Conservation (phyloP, 2,113 vertebrate species). For the Cinclus mexicanus region DNA sequence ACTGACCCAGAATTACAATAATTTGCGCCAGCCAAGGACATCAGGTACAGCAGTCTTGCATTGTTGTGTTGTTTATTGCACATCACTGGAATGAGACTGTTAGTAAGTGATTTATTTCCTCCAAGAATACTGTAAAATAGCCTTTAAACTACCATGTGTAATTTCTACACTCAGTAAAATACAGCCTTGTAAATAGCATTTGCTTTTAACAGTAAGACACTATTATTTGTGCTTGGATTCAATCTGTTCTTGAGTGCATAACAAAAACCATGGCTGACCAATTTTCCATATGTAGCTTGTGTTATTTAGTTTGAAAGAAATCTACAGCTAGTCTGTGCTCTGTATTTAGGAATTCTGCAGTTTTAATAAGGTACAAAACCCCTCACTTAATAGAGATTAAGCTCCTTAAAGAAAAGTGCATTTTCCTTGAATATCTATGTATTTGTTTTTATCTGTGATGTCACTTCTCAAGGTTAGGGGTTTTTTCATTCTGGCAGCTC, state of each 20-base stretch:
- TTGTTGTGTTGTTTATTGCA: not conserved
- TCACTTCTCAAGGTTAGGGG: not conserved
- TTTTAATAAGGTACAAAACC: not conserved
- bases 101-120: not conserved
- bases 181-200: not conserved
- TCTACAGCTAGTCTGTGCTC: not conserved
- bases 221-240: not conserved
- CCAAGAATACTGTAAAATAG: not conserved
- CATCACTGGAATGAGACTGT: not conserved
- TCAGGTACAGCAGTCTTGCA: not conserved
- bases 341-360: not conserved
- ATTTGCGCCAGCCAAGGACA: not conserved
- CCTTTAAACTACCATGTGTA: not conserved
- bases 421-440: not conserved
- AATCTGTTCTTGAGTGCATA: not conserved
- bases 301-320: not conserved
- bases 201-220: not conserved
- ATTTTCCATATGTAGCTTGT: not conserved
- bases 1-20: not conserved
- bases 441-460: slow-evolving; percentile 19
- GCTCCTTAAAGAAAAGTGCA: not conserved
- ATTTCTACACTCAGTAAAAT: not conserved
- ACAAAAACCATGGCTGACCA: not conserved
- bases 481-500: not conserved
- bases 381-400: not conserved